Percentiles rank a stretch among this genome's conserved stretches.
Conservation (phyloP, 2,888 invertebrate genomes). For the Hedya salicella region DNA sequence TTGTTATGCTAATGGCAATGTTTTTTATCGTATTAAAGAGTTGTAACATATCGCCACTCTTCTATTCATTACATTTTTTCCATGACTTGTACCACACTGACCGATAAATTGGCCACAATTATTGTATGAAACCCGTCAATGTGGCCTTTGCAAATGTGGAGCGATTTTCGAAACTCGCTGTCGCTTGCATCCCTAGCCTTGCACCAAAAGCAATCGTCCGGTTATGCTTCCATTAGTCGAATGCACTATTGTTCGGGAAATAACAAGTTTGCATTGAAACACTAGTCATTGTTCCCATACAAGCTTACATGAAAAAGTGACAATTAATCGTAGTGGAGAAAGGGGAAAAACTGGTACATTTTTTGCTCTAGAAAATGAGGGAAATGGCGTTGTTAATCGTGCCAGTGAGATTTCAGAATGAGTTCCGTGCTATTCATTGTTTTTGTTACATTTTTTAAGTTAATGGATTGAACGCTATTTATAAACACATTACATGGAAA, state of each 20-base stretch:
- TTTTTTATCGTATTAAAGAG: too few relatives aligned
- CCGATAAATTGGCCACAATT: too few relatives aligned
- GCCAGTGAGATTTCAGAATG: slow-evolving; percentile 32
- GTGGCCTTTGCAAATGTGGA: not conserved
- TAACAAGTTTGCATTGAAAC: slow-evolving; percentile 71
- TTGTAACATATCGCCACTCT: too few relatives aligned
- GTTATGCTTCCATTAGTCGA: slow-evolving; percentile 67
- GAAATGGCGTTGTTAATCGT: slow-evolving; percentile 29
- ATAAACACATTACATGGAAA: not conserved
- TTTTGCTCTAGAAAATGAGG: slow-evolving; percentile 34
- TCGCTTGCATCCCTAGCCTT: slow-evolving; percentile 5
- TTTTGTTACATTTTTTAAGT: slow-evolving; percentile 17
- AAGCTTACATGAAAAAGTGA: slow-evolving; percentile 57
- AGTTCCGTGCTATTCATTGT: slow-evolving; percentile 24
- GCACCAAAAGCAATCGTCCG: slow-evolving; percentile 53
- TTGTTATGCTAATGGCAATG: too few relatives aligned
- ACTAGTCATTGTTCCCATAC: slow-evolving; percentile 58
- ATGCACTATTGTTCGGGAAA: slow-evolving; percentile 68
- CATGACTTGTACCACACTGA: too few relatives aligned
- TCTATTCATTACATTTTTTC: too few relatives aligned
- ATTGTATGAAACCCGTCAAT: too few relatives aligned
- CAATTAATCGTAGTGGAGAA: slow-evolving; percentile 62
- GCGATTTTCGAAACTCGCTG: not conserved
- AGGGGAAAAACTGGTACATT: slow-evolving; percentile 44
- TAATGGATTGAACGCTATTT: slow-evolving; percentile 18